Conservation (phyloP, 1,140 invertebrate genomes). For the Drosophila arawakana region DNA sequence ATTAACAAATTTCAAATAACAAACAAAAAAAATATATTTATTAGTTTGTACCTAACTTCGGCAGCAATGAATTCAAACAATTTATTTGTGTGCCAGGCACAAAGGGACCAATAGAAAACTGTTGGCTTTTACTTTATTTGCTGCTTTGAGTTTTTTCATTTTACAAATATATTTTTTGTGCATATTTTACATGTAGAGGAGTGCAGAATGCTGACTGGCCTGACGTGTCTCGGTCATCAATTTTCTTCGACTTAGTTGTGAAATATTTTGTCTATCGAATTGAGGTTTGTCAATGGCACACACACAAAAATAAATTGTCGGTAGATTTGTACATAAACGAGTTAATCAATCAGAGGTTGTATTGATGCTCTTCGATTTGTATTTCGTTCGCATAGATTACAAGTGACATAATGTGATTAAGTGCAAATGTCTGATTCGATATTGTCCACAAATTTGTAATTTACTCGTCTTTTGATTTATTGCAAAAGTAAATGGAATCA, state of each 20-base stretch:
- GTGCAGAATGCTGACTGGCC: conserved; percentile 8
- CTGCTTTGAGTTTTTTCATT: conserved; percentile 23
- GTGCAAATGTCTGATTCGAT: background rate
- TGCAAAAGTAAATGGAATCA: background rate
- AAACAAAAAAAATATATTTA: too few species aligned
- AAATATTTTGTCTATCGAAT: conserved; percentile 42
- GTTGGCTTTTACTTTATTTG: background rate
- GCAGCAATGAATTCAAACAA: background rate
- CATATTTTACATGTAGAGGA: conserved; percentile 40
- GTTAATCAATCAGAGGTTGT: conserved; percentile 28
- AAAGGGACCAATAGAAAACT: conserved; percentile 1
- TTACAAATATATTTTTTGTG: conserved; percentile 26
- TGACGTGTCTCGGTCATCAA: conserved; percentile 29
- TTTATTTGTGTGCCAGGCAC: background rate
- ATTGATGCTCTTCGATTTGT: conserved; percentile 30
- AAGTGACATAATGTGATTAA: background rate
- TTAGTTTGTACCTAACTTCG: conserved; percentile 19
- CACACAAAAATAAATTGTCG: conserved; percentile 28
- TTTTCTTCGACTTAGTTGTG: conserved; percentile 29
- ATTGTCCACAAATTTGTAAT: background rate
- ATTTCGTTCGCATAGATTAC: background rate
- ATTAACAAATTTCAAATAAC: too few species aligned
- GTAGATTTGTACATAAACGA: conserved; percentile 12
- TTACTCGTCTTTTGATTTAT: background rate
- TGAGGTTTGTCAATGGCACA: conserved; percentile 27